Base-by-base conservation (phyloP, 2,888 invertebrate species). In the Scrobipalpa costella region DNA sequence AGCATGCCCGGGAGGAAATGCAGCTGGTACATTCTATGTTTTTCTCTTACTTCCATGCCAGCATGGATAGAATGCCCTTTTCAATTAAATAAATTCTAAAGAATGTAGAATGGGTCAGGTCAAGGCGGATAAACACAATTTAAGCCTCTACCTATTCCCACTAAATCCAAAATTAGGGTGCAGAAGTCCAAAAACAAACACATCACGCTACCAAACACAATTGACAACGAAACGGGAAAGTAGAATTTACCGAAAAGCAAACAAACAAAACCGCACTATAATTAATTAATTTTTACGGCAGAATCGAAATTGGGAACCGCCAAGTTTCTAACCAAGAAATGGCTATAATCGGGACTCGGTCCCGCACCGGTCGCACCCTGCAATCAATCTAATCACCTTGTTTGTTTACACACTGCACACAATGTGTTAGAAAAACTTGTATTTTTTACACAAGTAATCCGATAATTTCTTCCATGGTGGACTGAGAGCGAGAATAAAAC, bases 311-410 rank as follows among this genome's bases (percentile, higher is more conserved):
- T 79, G 81, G 76, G 71, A 77, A 79, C 83, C 82, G 81, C 78
- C 83, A 84, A 86, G 79, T 77, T 27, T 79, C 73, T 78, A 78
- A 81, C 74, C 76, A 72, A 78, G 78, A 83, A 88, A 90, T 90
- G 72, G 79, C 83, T 89, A 88, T 90, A 90, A 90, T 90, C 88
- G 80, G 75, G 80, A 77, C 79, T 82, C 84, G 79, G 86, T 84
- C 77, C 77, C 69, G 79, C 72, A 69, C 67, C 69, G 33, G 66
- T 69, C 70, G 73, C 80, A 85, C 81, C 88, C 86, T 79, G 75
- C 85, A 86, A 89, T 89, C 88, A 86, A 69, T 71, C 68, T 88
- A 89, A 90, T 90, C 81, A 78, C 76, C 77, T 83, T 83, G 84
- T 85, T 86, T 81, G 79, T 68, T 72, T 75, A 80, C 79, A 79